Evolutionary conservation across 2,797 vertebrate species (phyloP).

Genomic region (Aulostomus chinensis): DNA sequence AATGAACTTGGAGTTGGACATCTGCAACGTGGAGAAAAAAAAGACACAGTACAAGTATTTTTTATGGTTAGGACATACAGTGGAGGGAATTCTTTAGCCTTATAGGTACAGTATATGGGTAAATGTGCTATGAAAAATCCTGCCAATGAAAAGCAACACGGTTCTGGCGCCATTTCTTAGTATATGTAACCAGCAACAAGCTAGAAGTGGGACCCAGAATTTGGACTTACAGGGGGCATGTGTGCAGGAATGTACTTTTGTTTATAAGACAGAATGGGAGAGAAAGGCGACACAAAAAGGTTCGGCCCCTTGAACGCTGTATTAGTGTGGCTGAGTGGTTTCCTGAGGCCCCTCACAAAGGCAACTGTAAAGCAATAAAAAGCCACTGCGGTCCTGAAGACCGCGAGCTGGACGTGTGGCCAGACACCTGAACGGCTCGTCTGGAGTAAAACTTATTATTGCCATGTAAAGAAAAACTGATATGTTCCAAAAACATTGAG

Average conservation of each 20-base stretch:
- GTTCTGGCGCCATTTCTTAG: background rate
- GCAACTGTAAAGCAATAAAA: slow-evolving; percentile 66
- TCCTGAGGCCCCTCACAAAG: slow-evolving; percentile 56
- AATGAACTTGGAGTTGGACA: no score
- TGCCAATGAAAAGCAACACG: background rate
- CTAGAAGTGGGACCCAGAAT: background rate
- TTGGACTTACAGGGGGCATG: background rate
- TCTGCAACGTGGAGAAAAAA: no score
- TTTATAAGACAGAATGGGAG: slow-evolving; percentile 38
- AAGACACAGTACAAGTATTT: no score
- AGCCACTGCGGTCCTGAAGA: slow-evolving; percentile 2
- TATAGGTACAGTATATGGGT: no score
- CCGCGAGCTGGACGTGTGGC: no score
- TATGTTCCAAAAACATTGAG: no score
- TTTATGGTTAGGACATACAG: no score
- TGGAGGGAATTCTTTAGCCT: no score
- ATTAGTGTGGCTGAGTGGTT: slow-evolving; percentile 60
- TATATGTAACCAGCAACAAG: slow-evolving; percentile 9
- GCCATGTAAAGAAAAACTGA: no score
- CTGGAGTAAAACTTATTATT: no score
- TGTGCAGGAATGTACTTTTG: slow-evolving; percentile 65
- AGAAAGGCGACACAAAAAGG: slow-evolving; percentile 49
- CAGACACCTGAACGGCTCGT: background rate
- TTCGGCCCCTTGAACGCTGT: slow-evolving; percentile 33
- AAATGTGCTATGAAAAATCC: no score